Percentiles rank a stretch among this genome's conserved stretches.
Evolutionary conservation across 2,797 vertebrate genomes (phyloP).

Genomic region (Anguilla pacifica): DNA sequence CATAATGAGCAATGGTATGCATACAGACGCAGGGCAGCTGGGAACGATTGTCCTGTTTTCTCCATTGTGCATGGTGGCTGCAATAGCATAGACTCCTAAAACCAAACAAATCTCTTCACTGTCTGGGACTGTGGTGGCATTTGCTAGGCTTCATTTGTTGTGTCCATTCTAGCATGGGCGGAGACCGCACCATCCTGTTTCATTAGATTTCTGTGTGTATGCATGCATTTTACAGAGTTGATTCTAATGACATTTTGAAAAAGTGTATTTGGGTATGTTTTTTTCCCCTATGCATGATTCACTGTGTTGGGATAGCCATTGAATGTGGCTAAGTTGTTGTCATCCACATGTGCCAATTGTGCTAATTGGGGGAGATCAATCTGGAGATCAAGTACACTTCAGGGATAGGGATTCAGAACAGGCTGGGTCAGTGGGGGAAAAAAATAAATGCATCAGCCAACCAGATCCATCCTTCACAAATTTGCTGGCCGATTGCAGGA

Average conservation of each 20-base stretch:
- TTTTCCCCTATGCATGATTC: neutral
- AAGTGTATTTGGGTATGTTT: neutral
- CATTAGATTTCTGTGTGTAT: neutral
- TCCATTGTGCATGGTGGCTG: neutral
- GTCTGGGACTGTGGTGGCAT: neutral
- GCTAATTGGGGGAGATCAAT: neutral
- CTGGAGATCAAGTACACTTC: neutral
- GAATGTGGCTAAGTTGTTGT: neutral
- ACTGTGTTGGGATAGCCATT: neutral
- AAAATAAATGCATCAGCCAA: neutral
- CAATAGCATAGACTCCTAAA: neutral
- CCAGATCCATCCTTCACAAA: neutral
- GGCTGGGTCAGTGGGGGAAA: neutral
- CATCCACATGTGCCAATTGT: neutral
- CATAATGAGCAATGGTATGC: neutral
- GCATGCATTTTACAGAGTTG: neutral
- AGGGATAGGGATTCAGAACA: neutral
- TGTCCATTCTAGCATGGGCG: neutral
- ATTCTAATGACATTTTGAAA: neutral
- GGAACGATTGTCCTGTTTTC: conserved; percentile 10
- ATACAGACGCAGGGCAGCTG: conserved; percentile 4
- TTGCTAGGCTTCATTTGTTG: neutral
- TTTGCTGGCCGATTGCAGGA: neutral
- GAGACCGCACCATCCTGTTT: neutral
- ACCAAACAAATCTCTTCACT: neutral